phyloP scores from a whole-genome alignment of 2,888 invertebrate species.

The Macaria notata region DNA sequence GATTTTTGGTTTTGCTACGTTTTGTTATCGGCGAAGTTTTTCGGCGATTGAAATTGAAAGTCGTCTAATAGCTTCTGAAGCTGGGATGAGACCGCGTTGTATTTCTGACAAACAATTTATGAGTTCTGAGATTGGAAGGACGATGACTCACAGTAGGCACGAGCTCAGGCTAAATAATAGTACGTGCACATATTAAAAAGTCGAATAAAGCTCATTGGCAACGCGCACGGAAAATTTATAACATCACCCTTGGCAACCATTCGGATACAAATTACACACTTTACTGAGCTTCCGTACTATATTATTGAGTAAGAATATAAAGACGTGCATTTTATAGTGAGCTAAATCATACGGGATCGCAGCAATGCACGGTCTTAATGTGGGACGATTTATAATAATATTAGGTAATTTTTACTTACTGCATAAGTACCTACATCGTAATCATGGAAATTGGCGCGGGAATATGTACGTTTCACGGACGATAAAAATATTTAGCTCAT shows the following conservation, averaged over 20 bases:
- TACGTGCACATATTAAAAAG: slow-evolving; percentile 25
- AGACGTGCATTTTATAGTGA: slow-evolving; percentile 25
- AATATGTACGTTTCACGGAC: no score
- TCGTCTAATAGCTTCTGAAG: background rate
- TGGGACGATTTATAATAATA: slow-evolving; percentile 1
- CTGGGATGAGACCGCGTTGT: slow-evolving; percentile 5
- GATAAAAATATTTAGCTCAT: no score
- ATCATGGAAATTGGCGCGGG: no score
- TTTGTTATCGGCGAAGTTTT: slow-evolving; percentile 33
- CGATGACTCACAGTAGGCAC: slow-evolving; percentile 15
- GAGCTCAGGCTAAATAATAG: background rate
- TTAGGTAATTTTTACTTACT: slow-evolving; percentile 5
- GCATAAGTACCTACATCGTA: background rate
- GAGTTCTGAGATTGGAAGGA: slow-evolving; percentile 14
- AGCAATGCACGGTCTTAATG: slow-evolving; percentile 3
- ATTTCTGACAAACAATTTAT: slow-evolving; percentile 7
- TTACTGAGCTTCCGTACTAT: slow-evolving; percentile 31
- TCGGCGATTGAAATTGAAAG: slow-evolving; percentile 20
- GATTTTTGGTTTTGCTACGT: slow-evolving; percentile 49
- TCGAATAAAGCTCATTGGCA: slow-evolving; percentile 28
- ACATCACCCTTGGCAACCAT: slow-evolving; percentile 31
- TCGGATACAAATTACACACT: slow-evolving; percentile 32
- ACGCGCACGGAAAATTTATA: slow-evolving; percentile 27
- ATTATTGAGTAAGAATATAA: slow-evolving; percentile 33
- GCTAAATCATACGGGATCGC: slow-evolving; percentile 24